Conservation (phyloP, 2,797 vertebrate species). For the Macrochelys suwanniensis region DNA sequence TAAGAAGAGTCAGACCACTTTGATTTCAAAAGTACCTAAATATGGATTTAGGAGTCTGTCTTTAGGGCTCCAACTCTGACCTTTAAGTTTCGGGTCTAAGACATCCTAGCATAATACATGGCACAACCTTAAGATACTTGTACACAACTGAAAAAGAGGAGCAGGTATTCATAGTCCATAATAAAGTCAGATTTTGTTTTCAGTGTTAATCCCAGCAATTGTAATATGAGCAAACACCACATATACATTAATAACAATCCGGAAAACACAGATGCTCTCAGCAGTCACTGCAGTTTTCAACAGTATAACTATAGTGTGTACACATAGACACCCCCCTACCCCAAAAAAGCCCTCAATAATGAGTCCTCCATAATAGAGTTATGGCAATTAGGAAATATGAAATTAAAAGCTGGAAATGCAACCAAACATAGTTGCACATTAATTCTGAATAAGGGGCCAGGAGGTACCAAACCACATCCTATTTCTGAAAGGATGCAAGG, state of each 20-base stretch:
- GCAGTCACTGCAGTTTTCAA: not conserved
- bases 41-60: not conserved
- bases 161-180: not conserved
- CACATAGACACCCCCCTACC: not conserved
- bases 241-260: rapidly evolving
- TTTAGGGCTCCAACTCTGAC: not conserved
- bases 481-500: not conserved
- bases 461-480: not conserved
- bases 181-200: not conserved
- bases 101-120: not conserved
- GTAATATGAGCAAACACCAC: not conserved
- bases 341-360: not conserved
- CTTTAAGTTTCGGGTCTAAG: not conserved
- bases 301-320: not conserved
- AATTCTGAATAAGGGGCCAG: not conserved
- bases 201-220: not conserved
- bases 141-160: not conserved
- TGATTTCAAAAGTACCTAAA: not conserved
- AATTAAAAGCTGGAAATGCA: not conserved
- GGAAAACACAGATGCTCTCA: not conserved
- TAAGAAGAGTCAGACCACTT: constrained; percentile 9
- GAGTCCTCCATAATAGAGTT: not conserved
- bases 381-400: not conserved
- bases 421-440: not conserved
- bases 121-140: not conserved